A percentile compares a stretch with the other conserved stretches of the same genome.
Evolutionary conservation across 2,113 vertebrate species (phyloP).

Genomic region (Danio rerio): DNA sequence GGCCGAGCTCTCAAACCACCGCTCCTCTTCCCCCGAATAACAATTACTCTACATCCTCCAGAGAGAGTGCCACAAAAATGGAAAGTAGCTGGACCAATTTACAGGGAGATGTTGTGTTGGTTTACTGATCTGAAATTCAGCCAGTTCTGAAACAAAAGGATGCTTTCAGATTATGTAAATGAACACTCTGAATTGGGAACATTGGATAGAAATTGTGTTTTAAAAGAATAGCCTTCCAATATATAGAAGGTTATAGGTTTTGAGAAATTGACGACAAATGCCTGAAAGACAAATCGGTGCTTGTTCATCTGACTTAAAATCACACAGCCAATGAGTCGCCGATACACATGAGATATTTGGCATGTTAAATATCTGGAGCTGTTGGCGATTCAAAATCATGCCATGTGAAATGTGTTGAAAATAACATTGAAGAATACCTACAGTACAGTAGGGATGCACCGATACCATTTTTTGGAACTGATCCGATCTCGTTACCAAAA

Average conservation of each 20-base stretch:
- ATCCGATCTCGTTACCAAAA: too few species aligned
- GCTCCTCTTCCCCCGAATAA: slow-evolving; percentile 1
- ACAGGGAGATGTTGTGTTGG: not conserved
- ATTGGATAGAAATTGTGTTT: not conserved
- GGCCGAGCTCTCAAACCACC: not conserved
- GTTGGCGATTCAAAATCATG: too few species aligned
- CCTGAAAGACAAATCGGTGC: too few species aligned
- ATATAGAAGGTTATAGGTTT: not conserved
- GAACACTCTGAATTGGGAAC: not conserved
- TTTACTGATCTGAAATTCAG: slow-evolving; percentile 1
- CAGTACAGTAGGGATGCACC: too few species aligned
- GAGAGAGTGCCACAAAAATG: not conserved
- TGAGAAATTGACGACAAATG: too few species aligned
- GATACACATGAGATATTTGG: too few species aligned
- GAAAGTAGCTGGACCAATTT: not conserved
- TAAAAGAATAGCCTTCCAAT: not conserved
- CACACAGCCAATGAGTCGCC: too few species aligned
- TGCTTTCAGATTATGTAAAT: slow-evolving; percentile 17
- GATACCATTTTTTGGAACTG: too few species aligned
- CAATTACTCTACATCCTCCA: slow-evolving; percentile 18
- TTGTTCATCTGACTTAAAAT: too few species aligned
- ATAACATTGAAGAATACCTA: too few species aligned
- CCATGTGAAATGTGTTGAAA: too few species aligned
- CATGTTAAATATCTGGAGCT: too few species aligned
- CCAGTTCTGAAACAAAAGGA: not conserved